Percentiles rank a stretch among this genome's conserved stretches.
These are phyloP conservation scores for Euproctis similis DNA, from an alignment of 2,888 invertebrate species.

Conservation along the genomic window DNA sequence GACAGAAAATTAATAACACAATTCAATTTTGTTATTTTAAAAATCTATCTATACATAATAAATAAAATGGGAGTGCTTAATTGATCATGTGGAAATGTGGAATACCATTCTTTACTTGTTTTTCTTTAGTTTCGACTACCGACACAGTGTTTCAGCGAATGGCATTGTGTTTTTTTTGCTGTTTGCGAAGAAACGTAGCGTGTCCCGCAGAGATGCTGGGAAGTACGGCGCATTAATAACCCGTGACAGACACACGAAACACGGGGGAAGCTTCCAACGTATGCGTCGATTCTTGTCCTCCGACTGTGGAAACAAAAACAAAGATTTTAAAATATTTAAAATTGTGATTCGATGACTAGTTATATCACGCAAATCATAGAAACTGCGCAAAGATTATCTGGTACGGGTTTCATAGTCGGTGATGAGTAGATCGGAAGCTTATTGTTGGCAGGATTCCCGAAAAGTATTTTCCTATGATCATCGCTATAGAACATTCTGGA, in stretches of 20 bases:
- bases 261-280: conserved; percentile 78
- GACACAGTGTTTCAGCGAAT: conserved; percentile 10
- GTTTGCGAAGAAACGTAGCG: conserved; percentile 32
- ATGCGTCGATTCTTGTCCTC: conserved; percentile 80
- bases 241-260: conserved; percentile 67
- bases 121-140: conserved; percentile 5
- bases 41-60: no score
- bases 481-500: no score
- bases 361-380: no score
- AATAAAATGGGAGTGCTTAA: no score
- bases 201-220: conserved; percentile 45
- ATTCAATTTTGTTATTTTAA: no score
- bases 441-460: conserved; percentile 3
- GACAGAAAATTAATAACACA: no score
- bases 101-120: background rate
- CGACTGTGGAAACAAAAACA: conserved; percentile 58
- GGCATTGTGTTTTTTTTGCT: conserved; percentile 11
- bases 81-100: no score
- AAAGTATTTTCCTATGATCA: conserved; percentile 1
- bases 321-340: no score
- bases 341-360: no score
- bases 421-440: no score
- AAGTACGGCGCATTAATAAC: conserved; percentile 38
- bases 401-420: no score
- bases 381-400: no score